phyloP scores from a whole-genome alignment of 1,140 invertebrate genomes.

The Listronotus bonariensis region DNA sequence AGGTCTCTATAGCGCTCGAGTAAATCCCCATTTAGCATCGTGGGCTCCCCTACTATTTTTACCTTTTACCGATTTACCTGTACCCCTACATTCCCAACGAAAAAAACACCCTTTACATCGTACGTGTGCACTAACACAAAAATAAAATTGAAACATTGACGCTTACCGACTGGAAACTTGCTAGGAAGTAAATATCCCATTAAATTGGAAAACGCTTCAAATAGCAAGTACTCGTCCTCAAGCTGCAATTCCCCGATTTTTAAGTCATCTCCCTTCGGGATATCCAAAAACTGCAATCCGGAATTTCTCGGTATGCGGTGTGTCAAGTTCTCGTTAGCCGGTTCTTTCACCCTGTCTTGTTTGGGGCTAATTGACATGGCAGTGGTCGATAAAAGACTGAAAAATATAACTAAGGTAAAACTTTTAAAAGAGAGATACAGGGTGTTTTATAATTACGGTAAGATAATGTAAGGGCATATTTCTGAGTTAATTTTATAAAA shows the following conservation, averaged over 20 bases:
- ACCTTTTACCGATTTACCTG: no score
- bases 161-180: conserved; percentile 46
- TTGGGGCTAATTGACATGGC: conserved; percentile 15
- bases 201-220: conserved; percentile 44
- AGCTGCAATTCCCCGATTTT: conserved; percentile 44
- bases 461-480: no score
- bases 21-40: no score
- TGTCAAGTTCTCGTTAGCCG: conserved; percentile 22
- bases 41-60: no score
- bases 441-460: no score
- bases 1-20: no score
- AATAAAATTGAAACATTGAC: conserved; percentile 2
- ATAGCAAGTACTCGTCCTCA: conserved; percentile 44
- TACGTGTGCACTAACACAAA: conserved; percentile 8
- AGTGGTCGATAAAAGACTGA: conserved; percentile 1
- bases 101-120: no score
- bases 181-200: conserved; percentile 44
- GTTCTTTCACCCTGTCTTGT: conserved; percentile 9
- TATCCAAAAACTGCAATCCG: conserved; percentile 44
- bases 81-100: no score
- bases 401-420: not conserved
- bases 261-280: conserved; percentile 46
- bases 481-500: no score
- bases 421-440: no score
- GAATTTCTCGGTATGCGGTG: not conserved